These are phyloP conservation scores for Tapera naevia DNA, from an alignment of 2,797 vertebrate genomes.

Conservation along the genomic window DNA sequence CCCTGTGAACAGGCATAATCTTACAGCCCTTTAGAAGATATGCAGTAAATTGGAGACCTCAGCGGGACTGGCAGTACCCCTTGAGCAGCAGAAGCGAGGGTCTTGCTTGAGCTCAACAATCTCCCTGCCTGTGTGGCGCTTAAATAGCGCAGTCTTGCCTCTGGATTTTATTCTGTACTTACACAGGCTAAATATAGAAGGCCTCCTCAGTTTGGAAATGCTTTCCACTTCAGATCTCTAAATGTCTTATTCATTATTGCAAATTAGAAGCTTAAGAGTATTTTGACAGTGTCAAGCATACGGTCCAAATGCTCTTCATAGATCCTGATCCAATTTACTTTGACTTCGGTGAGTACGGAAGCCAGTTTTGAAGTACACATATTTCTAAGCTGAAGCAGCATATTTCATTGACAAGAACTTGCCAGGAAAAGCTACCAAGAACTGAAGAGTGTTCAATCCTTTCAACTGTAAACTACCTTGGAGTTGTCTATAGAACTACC, in stretches of 20 bases:
- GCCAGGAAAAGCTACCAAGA: neutral
- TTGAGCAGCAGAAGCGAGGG: neutral
- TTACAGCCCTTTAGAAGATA: neutral
- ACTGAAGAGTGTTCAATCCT: neutral
- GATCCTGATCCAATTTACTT: neutral
- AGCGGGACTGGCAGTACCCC: accelerated
- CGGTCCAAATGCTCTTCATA: neutral
- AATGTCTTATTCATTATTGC: neutral
- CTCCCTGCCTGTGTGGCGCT: neutral
- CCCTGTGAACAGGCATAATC: neutral
- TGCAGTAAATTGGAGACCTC: neutral
- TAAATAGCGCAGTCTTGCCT: neutral
- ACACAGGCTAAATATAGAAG: neutral
- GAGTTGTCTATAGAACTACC: neutral
- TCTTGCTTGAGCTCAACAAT: neutral
- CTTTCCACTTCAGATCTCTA: neutral
- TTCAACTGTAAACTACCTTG: neutral
- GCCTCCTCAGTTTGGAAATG: neutral
- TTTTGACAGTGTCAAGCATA: neutral
- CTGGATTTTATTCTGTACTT: neutral
- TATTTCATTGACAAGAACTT: neutral
- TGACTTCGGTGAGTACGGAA: neutral
- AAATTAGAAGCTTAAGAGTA: neutral
- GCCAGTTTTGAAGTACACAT: neutral
- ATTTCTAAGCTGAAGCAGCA: neutral